Base-by-base conservation (phyloP, 2,797 vertebrate genomes). In the Notolepis coatsorum region DNA sequence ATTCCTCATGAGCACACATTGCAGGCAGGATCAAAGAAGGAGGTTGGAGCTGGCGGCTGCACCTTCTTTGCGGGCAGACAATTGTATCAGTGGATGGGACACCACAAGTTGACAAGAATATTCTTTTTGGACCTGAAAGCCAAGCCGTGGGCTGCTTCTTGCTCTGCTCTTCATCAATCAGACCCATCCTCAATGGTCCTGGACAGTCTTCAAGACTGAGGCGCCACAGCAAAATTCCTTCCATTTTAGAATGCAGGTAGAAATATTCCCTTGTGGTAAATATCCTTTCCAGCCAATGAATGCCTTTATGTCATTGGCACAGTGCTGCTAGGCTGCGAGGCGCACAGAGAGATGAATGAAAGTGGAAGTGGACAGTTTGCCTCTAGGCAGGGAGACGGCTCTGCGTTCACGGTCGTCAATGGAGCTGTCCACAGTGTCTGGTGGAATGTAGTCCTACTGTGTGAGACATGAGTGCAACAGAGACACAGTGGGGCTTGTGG, bases 391-490 rank as follows among this genome's bases (percentile, higher is more conserved):
- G 80, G 87, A 83, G 20, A 74, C 21, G 13, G 7, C 25, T 61
- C 76, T 69, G 80, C 74, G 70, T 61, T 65, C 57, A 10, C 68
- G 68, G 75, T 70, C 74, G 65, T 62, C 55, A 41, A 81, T 45
- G 31, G 65, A 38, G 77, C 74, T 68, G 21, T 89, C 89, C 73
- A 73, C 90, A 90, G 84, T 27, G 71, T 71, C 79, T 28, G 68
- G 84, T 84, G 92, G 91, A 93, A 93, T 92, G 84, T 93, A 55
- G 81, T 75, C 75, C 64, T 51, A 69, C 69, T 30, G 82, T 92
- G 89, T 82, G 81, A 93, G 88, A 84, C 87, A 48, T 77, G 71
- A 85, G 81, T 65, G 5, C 80, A 72, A 65, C 81, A 52, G 73
- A 23, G 31, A 80, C 72, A 60, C 65, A 63, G 76, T 63, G 74